Percentiles rank a stretch among this genome's conserved stretches.
Evolutionary conservation across 1,140 invertebrate genomes (phyloP).

Genomic region (Brachionus asplanchnoidis): DNA sequence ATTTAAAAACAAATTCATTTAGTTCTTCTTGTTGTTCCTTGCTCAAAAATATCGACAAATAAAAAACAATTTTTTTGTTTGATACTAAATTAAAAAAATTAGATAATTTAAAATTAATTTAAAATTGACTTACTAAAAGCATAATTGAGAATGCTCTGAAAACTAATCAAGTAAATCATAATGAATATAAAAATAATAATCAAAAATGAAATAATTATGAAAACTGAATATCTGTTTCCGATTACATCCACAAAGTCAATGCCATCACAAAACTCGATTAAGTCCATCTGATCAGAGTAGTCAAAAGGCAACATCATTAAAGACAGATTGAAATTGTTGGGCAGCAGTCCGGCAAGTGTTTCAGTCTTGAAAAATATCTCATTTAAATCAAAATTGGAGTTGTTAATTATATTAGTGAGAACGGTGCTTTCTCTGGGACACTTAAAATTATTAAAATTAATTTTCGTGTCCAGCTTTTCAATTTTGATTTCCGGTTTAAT

Average conservation of each 20-base stretch:
- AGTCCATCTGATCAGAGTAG: neutral
- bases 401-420: neutral
- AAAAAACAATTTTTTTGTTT: neutral
- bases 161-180: neutral
- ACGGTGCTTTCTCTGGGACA: neutral
- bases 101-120: neutral
- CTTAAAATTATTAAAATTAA: neutral
- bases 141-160: neutral
- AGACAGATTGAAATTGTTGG: neutral
- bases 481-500: neutral
- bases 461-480: neutral
- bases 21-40: neutral
- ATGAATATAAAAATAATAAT: neutral
- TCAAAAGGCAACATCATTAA: neutral
- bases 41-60: slow-evolving; percentile 4
- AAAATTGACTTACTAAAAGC: neutral
- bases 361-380: slow-evolving; percentile 13
- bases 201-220: neutral
- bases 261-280: neutral
- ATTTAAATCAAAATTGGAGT: slow-evolving; percentile 2
- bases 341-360: neutral
- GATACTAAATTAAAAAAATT: neutral
- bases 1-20: neutral
- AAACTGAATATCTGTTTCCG: neutral
- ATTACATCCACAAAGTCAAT: neutral